These are phyloP conservation scores for Dichetophora obliterata DNA, from an alignment of 2,888 invertebrate species.

Conservation along the genomic window DNA sequence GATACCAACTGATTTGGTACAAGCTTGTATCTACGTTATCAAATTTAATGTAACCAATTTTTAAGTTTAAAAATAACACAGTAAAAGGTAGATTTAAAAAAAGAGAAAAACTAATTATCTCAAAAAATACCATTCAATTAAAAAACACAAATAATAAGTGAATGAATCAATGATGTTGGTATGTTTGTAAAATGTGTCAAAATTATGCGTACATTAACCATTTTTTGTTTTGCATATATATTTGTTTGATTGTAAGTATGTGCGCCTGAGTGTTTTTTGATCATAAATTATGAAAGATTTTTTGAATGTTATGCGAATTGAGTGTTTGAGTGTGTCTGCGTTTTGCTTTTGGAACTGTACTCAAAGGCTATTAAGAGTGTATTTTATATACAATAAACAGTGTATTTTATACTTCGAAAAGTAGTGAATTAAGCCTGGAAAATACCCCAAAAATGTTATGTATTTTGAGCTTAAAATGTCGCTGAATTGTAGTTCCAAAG, in stretches of 20 bases:
- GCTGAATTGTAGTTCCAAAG: no score
- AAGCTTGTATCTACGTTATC: background rate
- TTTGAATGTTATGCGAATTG: conserved; percentile 38
- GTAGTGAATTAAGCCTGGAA: no score
- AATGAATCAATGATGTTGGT: background rate
- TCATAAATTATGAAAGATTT: background rate
- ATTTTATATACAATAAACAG: no score
- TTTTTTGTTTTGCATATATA: background rate
- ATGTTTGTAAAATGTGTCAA: no score
- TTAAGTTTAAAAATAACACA: background rate
- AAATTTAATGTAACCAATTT: background rate
- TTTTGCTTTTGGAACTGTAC: no score
- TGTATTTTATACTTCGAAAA: no score
- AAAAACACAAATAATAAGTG: conserved; percentile 20
- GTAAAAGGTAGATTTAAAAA: background rate
- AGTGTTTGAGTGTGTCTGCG: background rate
- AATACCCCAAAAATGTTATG: no score
- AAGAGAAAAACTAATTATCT: conserved; percentile 8
- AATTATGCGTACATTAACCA: no score
- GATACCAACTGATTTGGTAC: no score
- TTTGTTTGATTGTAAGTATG: background rate
- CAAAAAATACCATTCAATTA: conserved; percentile 28
- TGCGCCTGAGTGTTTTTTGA: background rate
- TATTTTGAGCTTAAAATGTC: no score
- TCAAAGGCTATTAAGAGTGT: no score